Conservation (phyloP, 2,797 vertebrate genomes). For the Aphelocoma californica region DNA sequence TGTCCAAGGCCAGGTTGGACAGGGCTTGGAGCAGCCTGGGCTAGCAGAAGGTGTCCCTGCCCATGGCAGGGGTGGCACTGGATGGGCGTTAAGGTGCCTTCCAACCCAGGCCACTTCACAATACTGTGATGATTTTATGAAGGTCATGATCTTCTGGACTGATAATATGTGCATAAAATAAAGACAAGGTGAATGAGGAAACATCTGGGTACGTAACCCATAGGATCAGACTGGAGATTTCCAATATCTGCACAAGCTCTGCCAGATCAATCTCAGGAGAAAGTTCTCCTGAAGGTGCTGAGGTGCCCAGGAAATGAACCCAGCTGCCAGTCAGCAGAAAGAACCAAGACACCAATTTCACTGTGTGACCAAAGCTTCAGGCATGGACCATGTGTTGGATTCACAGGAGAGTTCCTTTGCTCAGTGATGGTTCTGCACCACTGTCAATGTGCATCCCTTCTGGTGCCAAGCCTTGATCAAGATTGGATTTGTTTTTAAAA, state of each 20-base stretch:
- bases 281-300: background rate
- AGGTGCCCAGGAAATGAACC: background rate
- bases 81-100: background rate
- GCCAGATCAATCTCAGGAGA: background rate
- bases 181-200: background rate
- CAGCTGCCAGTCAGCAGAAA: background rate
- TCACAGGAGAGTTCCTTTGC: background rate
- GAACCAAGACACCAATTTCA: background rate
- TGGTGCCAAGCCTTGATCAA: background rate
- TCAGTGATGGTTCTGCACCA: fast-evolving
- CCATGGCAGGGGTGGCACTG: background rate
- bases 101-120: background rate
- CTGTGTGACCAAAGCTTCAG: background rate
- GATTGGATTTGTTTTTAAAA: background rate
- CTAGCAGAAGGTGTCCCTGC: background rate
- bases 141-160: background rate
- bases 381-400: background rate
- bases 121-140: background rate
- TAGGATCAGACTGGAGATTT: background rate
- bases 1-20: fast-evolving
- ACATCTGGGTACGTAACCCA: background rate
- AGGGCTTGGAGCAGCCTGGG: fast-evolving
- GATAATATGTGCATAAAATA: background rate
- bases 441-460: fast-evolving
- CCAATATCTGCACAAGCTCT: background rate